A percentile compares a stretch with the other conserved stretches of the same genome.
phyloP scores from a whole-genome alignment of 1,140 invertebrate genomes.

The Caenorhabditis remanei region DNA sequence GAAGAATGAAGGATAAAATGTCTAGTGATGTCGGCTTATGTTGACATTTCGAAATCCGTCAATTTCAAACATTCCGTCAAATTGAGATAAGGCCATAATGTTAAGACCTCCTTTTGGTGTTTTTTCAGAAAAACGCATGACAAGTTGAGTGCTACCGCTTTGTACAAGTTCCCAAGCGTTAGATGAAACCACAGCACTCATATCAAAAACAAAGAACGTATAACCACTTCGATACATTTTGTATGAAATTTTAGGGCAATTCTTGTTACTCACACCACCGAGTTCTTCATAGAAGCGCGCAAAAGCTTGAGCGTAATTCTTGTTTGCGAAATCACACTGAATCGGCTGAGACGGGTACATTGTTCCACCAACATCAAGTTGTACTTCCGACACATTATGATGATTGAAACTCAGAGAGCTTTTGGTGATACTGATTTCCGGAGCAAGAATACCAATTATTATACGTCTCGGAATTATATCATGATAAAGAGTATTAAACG shows the following conservation, averaged over 20 bases:
- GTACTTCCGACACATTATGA: neutral
- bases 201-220: neutral
- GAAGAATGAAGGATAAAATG: neutral
- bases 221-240: neutral
- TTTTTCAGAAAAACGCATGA: neutral
- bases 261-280: neutral
- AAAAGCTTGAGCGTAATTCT: neutral
- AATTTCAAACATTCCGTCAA: neutral
- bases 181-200: neutral
- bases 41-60: neutral
- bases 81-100: neutral
- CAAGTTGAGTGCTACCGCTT: neutral
- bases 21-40: neutral
- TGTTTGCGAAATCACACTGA: neutral
- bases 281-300: neutral
- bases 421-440: neutral
- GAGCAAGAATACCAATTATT: neutral
- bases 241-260: neutral
- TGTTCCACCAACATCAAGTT: neutral
- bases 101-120: neutral
- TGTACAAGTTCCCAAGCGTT: neutral
- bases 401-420: neutral
- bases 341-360: neutral
- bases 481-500: neutral
- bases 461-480: neutral